Base-by-base conservation (phyloP, 1,140 invertebrate genomes). In the Drosophila bocqueti region DNA sequence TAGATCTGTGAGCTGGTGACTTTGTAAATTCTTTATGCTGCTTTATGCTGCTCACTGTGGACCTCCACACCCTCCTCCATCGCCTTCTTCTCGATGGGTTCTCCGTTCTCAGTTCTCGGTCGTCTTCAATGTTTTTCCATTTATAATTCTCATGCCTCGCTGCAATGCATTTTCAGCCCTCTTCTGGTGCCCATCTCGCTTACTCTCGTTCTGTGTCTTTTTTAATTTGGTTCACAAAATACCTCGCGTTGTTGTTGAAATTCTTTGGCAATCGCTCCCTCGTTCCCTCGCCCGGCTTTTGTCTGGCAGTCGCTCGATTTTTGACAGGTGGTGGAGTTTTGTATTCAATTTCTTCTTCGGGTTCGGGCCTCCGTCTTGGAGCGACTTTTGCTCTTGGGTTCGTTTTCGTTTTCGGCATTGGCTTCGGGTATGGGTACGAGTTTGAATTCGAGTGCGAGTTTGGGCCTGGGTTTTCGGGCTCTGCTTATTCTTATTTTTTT, bases 241-340 rank as follows among this genome's bases (percentile, higher is more conserved):
- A 91, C 87, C 83, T 81, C 79, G 84, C 76, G 72, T 90, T 89
- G 86, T 72, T 89, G 87, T 91, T 90, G 80, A 89, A 91, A 90
- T 90, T 90, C 87, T 90, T 91, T 84, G 69, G 85, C 84, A 87
- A 86, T 82, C 80, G 58, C 52, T 49, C 49, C 42, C 47, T 47
- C 79, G 36, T 65, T 21, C 26, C 59, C 46, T 50, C 43, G 31
- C 54, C 57, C 40, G 29, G 65, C 54, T 36, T 75, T 64, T 76
- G 62, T 76, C 73, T 77, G 76, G 76, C 81, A 60, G 69, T 91
- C 62, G 64, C 79, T 90, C 82, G 81, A 85, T 91, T 91, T 91
- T 91, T 91, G 89, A 91, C 89, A 91, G 89, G 89, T 91, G 89
- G 89, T 90, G 90, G 89, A 87, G 85, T 87, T 83, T 79, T 86